phyloP scores from a whole-genome alignment of 2,797 vertebrate genomes.

The Pseudomugil gertrudae region DNA sequence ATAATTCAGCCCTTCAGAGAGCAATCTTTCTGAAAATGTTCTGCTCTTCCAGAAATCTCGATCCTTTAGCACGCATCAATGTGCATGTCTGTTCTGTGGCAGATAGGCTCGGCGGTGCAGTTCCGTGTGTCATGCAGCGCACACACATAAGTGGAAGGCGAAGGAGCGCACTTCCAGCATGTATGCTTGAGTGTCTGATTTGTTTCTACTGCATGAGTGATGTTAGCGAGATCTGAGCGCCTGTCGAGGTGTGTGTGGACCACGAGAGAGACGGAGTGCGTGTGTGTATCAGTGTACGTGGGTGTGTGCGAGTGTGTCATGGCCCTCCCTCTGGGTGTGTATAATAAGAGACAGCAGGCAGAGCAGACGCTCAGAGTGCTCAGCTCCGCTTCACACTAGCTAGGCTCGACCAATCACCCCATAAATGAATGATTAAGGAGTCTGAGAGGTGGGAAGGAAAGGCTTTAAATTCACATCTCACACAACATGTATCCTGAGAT shows the following conservation, averaged over 20 bases:
- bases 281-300: slow-evolving; percentile 31
- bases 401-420: slow-evolving; percentile 66
- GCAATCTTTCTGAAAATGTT: slow-evolving; percentile 7
- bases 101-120: slow-evolving; percentile 27
- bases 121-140: slow-evolving; percentile 32
- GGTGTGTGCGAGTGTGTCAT: slow-evolving; percentile 47
- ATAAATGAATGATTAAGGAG: slow-evolving; percentile 49
- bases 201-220: slow-evolving; percentile 61
- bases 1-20: slow-evolving; percentile 36
- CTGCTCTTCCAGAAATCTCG: slow-evolving; percentile 30
- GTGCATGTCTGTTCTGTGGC: slow-evolving; percentile 33
- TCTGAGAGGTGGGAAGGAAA: slow-evolving; percentile 13
- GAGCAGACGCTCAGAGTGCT: slow-evolving; percentile 61
- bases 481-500: not conserved
- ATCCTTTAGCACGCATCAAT: slow-evolving; percentile 28
- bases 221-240: slow-evolving; percentile 62
- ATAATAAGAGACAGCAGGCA: slow-evolving; percentile 81
- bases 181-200: slow-evolving; percentile 51
- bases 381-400: slow-evolving; percentile 49
- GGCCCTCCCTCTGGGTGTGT: slow-evolving; percentile 66
- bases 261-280: slow-evolving; percentile 42
- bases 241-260: slow-evolving; percentile 51
- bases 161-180: slow-evolving; percentile 42
- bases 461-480: not conserved
- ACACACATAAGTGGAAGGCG: slow-evolving; percentile 26